Base-by-base conservation (phyloP, 2,113 vertebrate species). In the Mesoclemmys tuberculata region DNA sequence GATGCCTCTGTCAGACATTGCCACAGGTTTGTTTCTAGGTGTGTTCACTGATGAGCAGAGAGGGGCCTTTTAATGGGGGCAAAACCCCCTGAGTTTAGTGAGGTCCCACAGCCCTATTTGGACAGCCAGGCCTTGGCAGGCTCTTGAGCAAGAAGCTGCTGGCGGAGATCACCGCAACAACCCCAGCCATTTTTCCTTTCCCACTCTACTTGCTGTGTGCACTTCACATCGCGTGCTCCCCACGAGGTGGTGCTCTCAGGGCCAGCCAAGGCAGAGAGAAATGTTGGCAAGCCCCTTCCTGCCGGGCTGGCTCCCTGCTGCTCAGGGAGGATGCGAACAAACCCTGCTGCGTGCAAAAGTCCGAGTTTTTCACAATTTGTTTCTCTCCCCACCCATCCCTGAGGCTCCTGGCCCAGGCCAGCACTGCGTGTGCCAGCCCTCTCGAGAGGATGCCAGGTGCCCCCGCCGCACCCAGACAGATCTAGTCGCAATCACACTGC, bases 201-300 rank as follows among this genome's bases (percentile, higher is more conserved):
- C 56, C 29, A 31, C 13, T 31, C 6, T 31, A 35, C 14, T 35
- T 13, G 27, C 27, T 61, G 29, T 31, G 41, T 51, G 56, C 64
- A 64, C 11, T 19, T 35, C 56, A 80, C 46, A 18, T 51, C 41
- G 16, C 31, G 10, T 18, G 84, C 80, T 19, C 19, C 12, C 89
- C 95, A 90, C 95, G 74, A 56, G 86, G 83, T n/a, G 91, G 95
- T 4, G 89, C 85, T 82, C 61, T 79, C 41, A 86, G 44, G 4
- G 46, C 82, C 71, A 24, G 35, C 80, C 31, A 85, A 79, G 64
- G 80, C 22, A 56, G 27, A 46, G 46, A 4, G 35, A n/a, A 48
- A 46, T n/a, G 6, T 74, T 49, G 44, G 56, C n/a, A 68, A 68
- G 79, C 22, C 27, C 61, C 38, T 46, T 46, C 46, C 46, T 46